A percentile compares a stretch with the other conserved stretches of the same genome.
Conservation (phyloP, 1,140 invertebrate species). For the Branchinecta lynchi region DNA sequence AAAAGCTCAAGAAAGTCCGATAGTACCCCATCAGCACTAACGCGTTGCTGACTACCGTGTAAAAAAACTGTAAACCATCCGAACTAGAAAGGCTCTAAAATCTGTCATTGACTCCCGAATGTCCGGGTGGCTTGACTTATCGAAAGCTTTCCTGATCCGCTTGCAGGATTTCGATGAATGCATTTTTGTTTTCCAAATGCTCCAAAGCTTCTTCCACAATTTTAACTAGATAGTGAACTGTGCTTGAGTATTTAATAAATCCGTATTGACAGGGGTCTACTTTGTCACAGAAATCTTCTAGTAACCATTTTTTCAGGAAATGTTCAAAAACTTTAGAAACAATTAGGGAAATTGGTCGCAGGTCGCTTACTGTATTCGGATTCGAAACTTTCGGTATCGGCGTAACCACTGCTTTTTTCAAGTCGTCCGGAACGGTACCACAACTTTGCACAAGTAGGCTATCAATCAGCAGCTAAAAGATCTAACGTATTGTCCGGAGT, state of each 20-base stretch:
- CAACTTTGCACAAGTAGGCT: too few relatives aligned
- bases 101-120: constrained; percentile 2
- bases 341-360: not conserved
- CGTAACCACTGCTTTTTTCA: not conserved
- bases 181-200: constrained; percentile 10
- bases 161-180: constrained; percentile 1
- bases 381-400: constrained; percentile 6
- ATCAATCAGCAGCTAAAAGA: too few relatives aligned
- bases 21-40: too few relatives aligned
- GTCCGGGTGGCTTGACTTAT: not conserved
- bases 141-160: constrained; percentile 4
- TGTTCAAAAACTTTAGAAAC: too few relatives aligned
- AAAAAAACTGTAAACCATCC: constrained; percentile 10
- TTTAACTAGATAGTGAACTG: too few relatives aligned
- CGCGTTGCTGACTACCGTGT: not conserved
- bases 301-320: too few relatives aligned
- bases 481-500: too few relatives aligned
- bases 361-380: not conserved
- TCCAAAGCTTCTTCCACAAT: constrained; percentile 8
- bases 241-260: too few relatives aligned
- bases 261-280: too few relatives aligned
- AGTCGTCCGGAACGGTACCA: constrained; percentile 4
- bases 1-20: too few relatives aligned
- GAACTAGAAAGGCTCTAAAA: constrained; percentile 10
- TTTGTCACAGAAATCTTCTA: too few relatives aligned